Evolutionary conservation across 2,113 vertebrate genomes (phyloP).

Genomic region (Physeter macrocephalus): DNA sequence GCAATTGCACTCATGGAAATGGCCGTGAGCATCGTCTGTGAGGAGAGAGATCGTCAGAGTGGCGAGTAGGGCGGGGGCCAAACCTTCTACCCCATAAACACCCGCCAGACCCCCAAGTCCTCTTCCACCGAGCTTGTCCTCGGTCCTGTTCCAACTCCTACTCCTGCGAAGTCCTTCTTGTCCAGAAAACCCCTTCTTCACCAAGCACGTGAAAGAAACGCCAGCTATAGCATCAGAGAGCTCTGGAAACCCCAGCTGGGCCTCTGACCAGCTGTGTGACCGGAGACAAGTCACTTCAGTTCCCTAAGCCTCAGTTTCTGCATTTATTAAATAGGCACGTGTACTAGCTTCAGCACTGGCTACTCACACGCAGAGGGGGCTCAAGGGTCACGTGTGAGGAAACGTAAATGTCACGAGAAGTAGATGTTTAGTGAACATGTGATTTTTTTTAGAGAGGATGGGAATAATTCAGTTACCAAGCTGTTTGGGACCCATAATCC

Average conservation of each 20-base stretch:
- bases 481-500: not conserved
- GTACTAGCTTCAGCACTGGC: accelerated
- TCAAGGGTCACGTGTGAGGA: not conserved
- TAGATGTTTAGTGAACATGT: not conserved
- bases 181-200: slow-evolving; percentile 55
- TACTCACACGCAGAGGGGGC: not conserved
- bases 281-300: not conserved
- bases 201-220: not conserved
- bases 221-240: not conserved
- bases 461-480: not conserved
- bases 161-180: slow-evolving; percentile 50
- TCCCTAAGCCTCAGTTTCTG: not conserved
- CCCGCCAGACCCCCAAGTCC: slow-evolving; percentile 58
- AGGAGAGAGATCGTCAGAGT: slow-evolving; percentile 61
- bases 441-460: not conserved
- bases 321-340: not conserved
- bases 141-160: slow-evolving; percentile 49
- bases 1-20: slow-evolving; percentile 99
- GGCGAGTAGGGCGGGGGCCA: slow-evolving; percentile 31
- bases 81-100: slow-evolving; percentile 22
- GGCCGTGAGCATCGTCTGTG: slow-evolving; percentile 98
- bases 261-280: not conserved
- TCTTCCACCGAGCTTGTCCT: slow-evolving; percentile 34
- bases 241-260: not conserved
- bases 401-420: not conserved